These are phyloP conservation scores for Poicephalus meyeri DNA, from an alignment of 2,113 vertebrate species.

Conservation along the genomic window DNA sequence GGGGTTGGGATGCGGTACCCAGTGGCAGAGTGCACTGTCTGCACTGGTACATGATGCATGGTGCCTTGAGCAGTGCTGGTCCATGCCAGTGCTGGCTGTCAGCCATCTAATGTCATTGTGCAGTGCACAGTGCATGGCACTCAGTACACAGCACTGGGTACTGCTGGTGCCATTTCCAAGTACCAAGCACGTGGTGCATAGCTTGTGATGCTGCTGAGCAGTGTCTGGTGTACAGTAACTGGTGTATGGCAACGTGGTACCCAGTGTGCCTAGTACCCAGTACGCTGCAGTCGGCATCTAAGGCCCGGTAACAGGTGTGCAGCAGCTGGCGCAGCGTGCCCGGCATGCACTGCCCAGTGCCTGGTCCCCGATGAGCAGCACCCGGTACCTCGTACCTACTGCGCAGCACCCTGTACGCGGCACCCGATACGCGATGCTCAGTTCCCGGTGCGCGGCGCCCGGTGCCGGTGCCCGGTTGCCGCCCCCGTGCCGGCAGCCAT, in stretches of 20 bases:
- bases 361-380: background rate
- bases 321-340: background rate
- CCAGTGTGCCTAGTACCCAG: background rate
- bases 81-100: background rate
- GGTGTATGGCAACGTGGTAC: rapidly evolving
- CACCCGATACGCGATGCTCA: background rate
- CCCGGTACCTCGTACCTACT: background rate
- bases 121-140: background rate
- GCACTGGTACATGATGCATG: background rate
- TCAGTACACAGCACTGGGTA: rapidly evolving
- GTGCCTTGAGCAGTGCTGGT: background rate
- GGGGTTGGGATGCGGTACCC: background rate
- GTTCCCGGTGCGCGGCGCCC: background rate
- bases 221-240: background rate
- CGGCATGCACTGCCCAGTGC: background rate
- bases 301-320: background rate
- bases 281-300: background rate
- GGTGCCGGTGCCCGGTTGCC: background rate
- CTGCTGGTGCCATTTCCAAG: background rate
- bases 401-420: background rate
- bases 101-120: rapidly evolving
- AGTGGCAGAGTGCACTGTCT: background rate
- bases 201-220: background rate
- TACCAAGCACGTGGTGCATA: rapidly evolving
- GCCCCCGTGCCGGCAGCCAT: background rate